Evolutionary conservation across 2,113 vertebrate genomes (phyloP).

Genomic region (Paramisgurnus dabryanus): DNA sequence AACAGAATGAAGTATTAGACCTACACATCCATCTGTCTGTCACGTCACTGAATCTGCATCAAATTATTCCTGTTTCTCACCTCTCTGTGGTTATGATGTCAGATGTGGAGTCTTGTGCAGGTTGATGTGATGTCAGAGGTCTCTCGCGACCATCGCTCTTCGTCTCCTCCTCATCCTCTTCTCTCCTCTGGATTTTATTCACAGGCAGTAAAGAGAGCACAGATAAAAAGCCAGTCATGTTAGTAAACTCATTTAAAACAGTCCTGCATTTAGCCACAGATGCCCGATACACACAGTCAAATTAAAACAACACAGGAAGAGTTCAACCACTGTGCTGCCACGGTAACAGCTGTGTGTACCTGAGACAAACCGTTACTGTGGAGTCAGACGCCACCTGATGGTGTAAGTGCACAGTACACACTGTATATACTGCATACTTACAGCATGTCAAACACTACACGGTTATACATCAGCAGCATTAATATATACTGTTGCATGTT

Average conservation of each 20-base stretch:
- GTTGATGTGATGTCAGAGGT: not conserved
- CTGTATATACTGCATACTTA: too few relatives aligned
- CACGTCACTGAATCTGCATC: too few relatives aligned
- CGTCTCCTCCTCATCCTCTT: constrained; percentile 57
- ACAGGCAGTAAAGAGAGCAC: constrained; percentile 85
- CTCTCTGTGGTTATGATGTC: constrained; percentile 80
- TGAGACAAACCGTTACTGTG: constrained; percentile 53
- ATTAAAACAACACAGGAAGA: constrained; percentile 58
- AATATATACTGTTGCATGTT: too few relatives aligned
- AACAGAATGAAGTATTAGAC: not conserved
- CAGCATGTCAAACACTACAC: too few relatives aligned
- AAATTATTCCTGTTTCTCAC: constrained; percentile 62
- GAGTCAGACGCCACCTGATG: constrained; percentile 62
- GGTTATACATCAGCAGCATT: too few relatives aligned
- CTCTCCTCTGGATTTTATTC: constrained; percentile 73
- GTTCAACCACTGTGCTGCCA: constrained; percentile 72
- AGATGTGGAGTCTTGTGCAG: constrained; percentile 59
- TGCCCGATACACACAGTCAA: not conserved
- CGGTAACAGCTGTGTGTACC: constrained; percentile 75
- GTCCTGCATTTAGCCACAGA: not conserved
- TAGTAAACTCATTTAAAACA: constrained; percentile 42
- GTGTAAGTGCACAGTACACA: constrained; percentile 25
- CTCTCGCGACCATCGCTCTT: constrained; percentile 60
- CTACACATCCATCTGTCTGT: not conserved
- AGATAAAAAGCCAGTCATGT: constrained; percentile 88